Evolutionary conservation across 1,140 invertebrate genomes (phyloP).

Genomic region (Meloidogyne floridensis): DNA sequence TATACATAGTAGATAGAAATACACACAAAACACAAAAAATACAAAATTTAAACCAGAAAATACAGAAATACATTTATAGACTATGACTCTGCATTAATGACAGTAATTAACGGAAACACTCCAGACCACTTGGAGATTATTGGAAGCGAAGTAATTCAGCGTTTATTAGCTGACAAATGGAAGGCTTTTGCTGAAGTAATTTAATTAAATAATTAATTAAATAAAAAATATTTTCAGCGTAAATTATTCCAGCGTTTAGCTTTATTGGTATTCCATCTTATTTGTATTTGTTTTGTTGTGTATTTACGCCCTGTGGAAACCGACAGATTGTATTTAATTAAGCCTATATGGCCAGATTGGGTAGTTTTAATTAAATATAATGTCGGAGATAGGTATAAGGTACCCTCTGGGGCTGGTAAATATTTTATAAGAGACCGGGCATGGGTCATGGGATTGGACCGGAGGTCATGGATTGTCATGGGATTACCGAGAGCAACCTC

Average conservation of each 20-base stretch:
- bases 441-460: too few species aligned
- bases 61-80: slow-evolving; percentile 72
- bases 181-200: slow-evolving; percentile 91
- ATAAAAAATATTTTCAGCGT: slow-evolving; percentile 70
- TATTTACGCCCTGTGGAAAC: slow-evolving; percentile 77
- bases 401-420: too few species aligned
- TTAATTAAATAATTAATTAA: slow-evolving; percentile 29
- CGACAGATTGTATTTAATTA: slow-evolving; percentile 68
- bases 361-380: slow-evolving; percentile 34
- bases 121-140: slow-evolving; percentile 98
- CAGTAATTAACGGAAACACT: slow-evolving; percentile 90
- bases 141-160: slow-evolving; percentile 93
- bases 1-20: too few species aligned
- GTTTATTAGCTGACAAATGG: slow-evolving; percentile 97
- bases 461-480: too few species aligned
- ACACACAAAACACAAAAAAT: neutral
- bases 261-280: slow-evolving; percentile 80
- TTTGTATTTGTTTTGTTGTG: slow-evolving; percentile 83
- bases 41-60: slow-evolving; percentile 12
- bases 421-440: too few species aligned
- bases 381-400: too few species aligned
- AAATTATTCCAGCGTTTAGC: slow-evolving; percentile 88
- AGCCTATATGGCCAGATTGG: slow-evolving; percentile 66
- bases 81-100: slow-evolving; percentile 96
- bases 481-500: too few species aligned